These are phyloP conservation scores for Heptranchias perlo DNA, from an alignment of 2,113 vertebrate species.

Conservation along the genomic window DNA sequence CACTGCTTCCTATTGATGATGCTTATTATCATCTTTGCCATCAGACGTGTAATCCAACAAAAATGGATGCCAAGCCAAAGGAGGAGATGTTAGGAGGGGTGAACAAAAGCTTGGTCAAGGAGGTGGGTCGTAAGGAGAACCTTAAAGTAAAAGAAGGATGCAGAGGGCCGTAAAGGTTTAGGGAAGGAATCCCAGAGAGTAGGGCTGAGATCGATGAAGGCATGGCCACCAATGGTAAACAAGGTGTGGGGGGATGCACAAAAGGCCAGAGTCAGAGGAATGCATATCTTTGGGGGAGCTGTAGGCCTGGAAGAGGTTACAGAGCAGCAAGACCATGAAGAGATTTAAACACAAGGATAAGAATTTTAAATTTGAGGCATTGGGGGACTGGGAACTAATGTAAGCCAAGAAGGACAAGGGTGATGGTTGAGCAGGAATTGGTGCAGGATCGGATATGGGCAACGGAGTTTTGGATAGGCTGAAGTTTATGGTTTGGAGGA, in stretches of 20 bases:
- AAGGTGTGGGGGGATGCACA: not conserved
- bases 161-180: not conserved
- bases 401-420: not conserved
- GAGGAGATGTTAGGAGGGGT: not conserved
- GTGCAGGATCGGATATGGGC: not conserved
- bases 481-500: no score
- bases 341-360: not conserved
- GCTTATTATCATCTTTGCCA: not conserved
- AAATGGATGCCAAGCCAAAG: not conserved
- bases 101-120: not conserved
- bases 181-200: not conserved
- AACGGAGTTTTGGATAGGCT: not conserved
- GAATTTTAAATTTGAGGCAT: no score
- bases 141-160: not conserved
- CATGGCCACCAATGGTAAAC: not conserved
- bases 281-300: not conserved
- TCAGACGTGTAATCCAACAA: not conserved
- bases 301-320: not conserved
- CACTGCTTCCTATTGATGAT: not conserved
- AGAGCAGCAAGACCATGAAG: not conserved
- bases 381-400: not conserved
- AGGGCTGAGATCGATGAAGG: not conserved
- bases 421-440: not conserved
- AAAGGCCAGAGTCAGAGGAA: not conserved
- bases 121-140: not conserved